Base-by-base conservation (phyloP, 2,888 invertebrate species). In the Lymantria monacha region DNA sequence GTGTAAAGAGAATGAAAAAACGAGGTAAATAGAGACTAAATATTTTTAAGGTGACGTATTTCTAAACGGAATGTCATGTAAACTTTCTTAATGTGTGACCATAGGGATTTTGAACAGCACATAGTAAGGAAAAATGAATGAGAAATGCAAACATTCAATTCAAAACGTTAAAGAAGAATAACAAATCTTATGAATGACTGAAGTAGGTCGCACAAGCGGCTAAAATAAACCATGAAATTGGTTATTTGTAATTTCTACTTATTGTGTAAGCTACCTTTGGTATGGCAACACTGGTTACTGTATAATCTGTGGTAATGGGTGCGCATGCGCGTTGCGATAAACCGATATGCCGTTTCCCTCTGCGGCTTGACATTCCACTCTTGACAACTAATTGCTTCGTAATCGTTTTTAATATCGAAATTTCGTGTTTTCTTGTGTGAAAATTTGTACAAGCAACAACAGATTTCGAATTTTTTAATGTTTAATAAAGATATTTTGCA, bases 201-300 rank as follows among this genome's bases (percentile, higher is more conserved):
- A 57, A 51, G 51, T 55, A 33, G 45, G 53, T 46, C 48, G 33
- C 49, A 46, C 22, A 45, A 48, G 46, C 51, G 50, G 42, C 42
- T 52, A 31, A 53, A 64, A 60, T 52, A 49, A 57, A 56, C 51
- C 53, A 55, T 57, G 47, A 55, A 64, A 59, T 61, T 38, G 55
- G 44, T 53, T 59, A 55, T 64, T 67, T 57, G 60, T 55, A 60
- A 62, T 57, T 55, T 48, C 52, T 57, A 49, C 46, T 30, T 38
- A 49, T 67, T 57, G 53, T 51, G 62, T 51, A 64, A 67, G 51
- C 30, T 49, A 47, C 46, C 55, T 53, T 53, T 55, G 10, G 43
- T 46, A 41, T 41, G 22, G 47, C 47, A 44, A 46, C 42, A 50
- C 49, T 41, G 36, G 40, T 30, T 13, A 47, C 47, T 46, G 38